These are phyloP conservation scores for Torymus auratus DNA, from an alignment of 2,888 invertebrate species.

Conservation along the genomic window DNA sequence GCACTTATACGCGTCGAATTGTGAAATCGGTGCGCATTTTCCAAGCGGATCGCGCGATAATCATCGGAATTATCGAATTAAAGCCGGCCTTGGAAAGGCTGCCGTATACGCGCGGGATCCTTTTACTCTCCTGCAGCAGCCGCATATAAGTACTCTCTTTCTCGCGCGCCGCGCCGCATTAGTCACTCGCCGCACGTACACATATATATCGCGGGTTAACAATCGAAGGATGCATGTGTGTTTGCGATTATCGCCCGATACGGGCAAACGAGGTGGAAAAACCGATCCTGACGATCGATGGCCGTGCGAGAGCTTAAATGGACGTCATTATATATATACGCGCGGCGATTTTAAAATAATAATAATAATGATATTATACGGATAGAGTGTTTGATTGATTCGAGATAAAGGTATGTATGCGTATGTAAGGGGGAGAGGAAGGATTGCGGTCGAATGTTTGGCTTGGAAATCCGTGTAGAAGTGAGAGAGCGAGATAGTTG, in stretches of 20 bases:
- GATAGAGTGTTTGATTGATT: slow-evolving; percentile 20
- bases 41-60: slow-evolving; percentile 19
- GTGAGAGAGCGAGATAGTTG: no score
- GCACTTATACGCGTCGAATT: no score
- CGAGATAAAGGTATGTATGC: not conserved
- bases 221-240: not conserved
- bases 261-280: slow-evolving; percentile 1
- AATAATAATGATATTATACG: no score
- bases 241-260: slow-evolving; percentile 22
- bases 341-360: not conserved
- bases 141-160: not conserved
- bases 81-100: slow-evolving; percentile 43
- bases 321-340: slow-evolving; percentile 31
- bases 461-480: no score
- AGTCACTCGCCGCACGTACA: not conserved
- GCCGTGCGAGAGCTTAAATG: slow-evolving; percentile 17
- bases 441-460: not conserved
- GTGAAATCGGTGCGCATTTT: no score
- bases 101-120: not conserved
- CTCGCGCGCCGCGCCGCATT: not conserved
- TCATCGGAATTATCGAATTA: slow-evolving; percentile 55
- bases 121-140: not conserved
- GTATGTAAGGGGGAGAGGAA: not conserved
- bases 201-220: not conserved
- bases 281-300: slow-evolving; percentile 32